A percentile compares a stretch with the other conserved stretches of the same genome.
These are phyloP conservation scores for Tetramorium bicarinatum DNA, from an alignment of 2,888 invertebrate species.

Conservation along the genomic window DNA sequence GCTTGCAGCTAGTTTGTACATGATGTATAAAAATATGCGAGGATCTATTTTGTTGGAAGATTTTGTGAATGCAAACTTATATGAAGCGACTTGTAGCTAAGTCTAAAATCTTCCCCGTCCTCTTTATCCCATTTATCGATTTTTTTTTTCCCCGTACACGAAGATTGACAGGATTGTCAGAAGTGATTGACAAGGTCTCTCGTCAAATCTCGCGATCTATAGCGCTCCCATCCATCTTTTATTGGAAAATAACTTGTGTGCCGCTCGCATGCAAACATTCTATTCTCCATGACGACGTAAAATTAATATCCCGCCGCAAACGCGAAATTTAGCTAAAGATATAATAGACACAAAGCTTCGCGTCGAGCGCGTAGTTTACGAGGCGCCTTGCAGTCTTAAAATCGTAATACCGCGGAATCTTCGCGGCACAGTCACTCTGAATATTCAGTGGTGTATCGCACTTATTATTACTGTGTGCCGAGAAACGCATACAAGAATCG, in stretches of 20 bases:
- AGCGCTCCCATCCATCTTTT: background rate
- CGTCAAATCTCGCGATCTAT: background rate
- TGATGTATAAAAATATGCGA: conserved; percentile 53
- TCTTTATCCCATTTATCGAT: conserved; percentile 4
- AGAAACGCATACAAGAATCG: conserved; percentile 48
- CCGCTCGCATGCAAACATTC: background rate
- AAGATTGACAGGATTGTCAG: conserved; percentile 4
- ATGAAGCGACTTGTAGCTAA: conserved; percentile 42
- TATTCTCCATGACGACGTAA: background rate
- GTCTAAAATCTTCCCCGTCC: background rate
- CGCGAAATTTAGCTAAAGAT: conserved; percentile 29
- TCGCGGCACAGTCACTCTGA: conserved; percentile 58
- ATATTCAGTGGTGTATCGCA: conserved; percentile 67
- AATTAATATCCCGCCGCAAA: conserved; percentile 31
- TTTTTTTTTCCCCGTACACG: background rate
- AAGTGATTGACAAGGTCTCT: background rate
- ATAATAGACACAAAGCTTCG: conserved; percentile 35
- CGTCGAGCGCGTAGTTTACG: conserved; percentile 32
- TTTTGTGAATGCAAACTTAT: conserved; percentile 45
- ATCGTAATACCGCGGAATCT: conserved; percentile 60
- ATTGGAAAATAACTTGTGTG: conserved; percentile 19
- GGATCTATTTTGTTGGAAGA: conserved; percentile 36
- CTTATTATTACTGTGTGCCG: conserved; percentile 67
- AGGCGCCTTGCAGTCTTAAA: conserved; percentile 52
- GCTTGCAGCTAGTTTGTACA: conserved; percentile 50